A percentile compares a stretch with the other conserved stretches of the same genome.
Evolutionary conservation across 2,113 vertebrate species (phyloP).

Genomic region (Chaetorhynchus papuensis): DNA sequence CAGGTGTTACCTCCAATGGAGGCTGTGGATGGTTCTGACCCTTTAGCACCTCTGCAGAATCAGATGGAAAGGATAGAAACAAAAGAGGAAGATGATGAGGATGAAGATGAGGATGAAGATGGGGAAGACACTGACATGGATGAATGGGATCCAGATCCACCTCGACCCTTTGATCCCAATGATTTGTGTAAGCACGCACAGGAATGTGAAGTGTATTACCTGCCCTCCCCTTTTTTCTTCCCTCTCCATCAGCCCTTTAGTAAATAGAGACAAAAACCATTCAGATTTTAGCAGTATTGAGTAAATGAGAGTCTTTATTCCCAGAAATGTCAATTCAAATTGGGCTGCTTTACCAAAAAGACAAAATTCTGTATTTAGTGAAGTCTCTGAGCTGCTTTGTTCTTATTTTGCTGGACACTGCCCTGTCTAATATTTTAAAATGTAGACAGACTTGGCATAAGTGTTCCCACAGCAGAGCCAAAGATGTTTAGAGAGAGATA

Average conservation of each 20-base stretch:
- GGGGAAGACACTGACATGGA: conserved; percentile 89
- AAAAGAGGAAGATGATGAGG: conserved; percentile 90
- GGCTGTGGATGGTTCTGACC: conserved; percentile 78
- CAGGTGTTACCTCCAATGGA: conserved; percentile 83
- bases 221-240: not conserved
- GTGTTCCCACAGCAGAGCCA: not conserved
- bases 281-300: not conserved
- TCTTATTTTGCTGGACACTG: not conserved
- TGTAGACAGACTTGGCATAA: not conserved
- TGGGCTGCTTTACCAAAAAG: not conserved
- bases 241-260: not conserved
- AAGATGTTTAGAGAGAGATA: not conserved
- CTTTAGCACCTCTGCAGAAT: conserved; percentile 79
- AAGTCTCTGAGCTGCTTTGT: not conserved
- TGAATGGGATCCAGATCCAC: conserved; percentile 89
- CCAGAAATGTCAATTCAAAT: not conserved
- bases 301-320: not conserved
- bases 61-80: conserved; percentile 86
- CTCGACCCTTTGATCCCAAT: conserved; percentile 88
- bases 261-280: not conserved
- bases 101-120: conserved; percentile 85
- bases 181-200: conserved; percentile 84
- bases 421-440: not conserved
- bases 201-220: not conserved
- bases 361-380: not conserved